These are phyloP conservation scores for Drosophila tripunctata DNA, from an alignment of 2,888 invertebrate species.

Conservation along the genomic window DNA sequence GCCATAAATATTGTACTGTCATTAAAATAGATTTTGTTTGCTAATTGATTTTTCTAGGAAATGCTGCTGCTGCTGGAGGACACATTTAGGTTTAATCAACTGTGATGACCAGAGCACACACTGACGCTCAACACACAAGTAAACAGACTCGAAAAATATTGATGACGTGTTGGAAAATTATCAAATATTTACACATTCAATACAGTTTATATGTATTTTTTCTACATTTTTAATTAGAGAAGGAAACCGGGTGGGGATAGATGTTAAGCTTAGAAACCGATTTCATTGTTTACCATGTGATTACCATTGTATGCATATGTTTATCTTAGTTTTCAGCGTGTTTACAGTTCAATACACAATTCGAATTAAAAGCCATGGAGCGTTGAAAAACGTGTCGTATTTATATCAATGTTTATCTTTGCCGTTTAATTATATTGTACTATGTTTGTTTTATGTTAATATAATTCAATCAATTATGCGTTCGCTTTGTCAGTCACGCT, in stretches of 20 bases:
- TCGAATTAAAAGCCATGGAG: conserved; percentile 29
- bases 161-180: conserved; percentile 11
- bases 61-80: background rate
- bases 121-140: background rate
- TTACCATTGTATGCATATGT: conserved; percentile 58
- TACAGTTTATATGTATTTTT: background rate
- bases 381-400: conserved; percentile 14
- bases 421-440: conserved; percentile 52
- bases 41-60: background rate
- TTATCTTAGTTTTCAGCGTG: conserved; percentile 61
- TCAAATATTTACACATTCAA: conserved; percentile 41
- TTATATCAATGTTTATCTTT: conserved; percentile 51
- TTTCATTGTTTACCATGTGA: conserved; percentile 61
- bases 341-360: conserved; percentile 54
- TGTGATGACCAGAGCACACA: conserved; percentile 18
- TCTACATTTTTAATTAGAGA: background rate
- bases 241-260: background rate
- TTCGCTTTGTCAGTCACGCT: conserved; percentile 1
- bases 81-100: conserved; percentile 23
- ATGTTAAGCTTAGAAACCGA: conserved; percentile 7
- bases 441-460: conserved; percentile 70
- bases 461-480: conserved; percentile 58
- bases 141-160: background rate
- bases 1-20: background rate
- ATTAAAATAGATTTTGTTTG: background rate